phyloP scores from a whole-genome alignment of 2,888 invertebrate genomes.

The Ametastegia equiseti region DNA sequence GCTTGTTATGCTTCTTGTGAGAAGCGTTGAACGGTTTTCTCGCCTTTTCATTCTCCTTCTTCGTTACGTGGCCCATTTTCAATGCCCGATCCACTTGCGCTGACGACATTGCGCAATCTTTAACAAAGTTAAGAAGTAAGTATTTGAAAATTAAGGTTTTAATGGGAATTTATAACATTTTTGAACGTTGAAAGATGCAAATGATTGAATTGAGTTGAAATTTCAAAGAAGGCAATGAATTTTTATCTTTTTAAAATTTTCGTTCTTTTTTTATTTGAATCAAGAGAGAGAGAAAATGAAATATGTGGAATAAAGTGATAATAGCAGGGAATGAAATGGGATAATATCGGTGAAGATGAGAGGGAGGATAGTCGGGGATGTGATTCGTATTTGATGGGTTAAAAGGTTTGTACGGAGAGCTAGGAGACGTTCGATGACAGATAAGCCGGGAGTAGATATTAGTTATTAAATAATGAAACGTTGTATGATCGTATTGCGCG shows the following conservation, averaged over 20 bases:
- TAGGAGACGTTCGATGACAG: not conserved
- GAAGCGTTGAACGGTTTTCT: slow-evolving; percentile 65
- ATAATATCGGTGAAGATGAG: slow-evolving; percentile 20
- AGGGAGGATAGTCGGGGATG: not conserved
- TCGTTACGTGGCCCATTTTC: slow-evolving; percentile 68
- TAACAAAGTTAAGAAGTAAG: not conserved
- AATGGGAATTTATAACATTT: too few relatives aligned
- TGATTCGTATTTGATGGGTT: not conserved
- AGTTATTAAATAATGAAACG: slow-evolving; percentile 32
- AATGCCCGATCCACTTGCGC: slow-evolving; percentile 75
- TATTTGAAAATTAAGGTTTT: too few relatives aligned
- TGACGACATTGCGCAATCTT: slow-evolving; percentile 73
- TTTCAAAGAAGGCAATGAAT: not conserved
- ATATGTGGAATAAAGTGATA: not conserved
- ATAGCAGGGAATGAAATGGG: not conserved
- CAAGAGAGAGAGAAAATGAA: not conserved
- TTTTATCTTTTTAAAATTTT: not conserved
- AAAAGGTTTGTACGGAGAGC: not conserved
- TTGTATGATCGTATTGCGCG: slow-evolving; percentile 51
- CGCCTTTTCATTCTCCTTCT: slow-evolving; percentile 70
- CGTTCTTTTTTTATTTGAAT: not conserved
- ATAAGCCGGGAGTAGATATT: slow-evolving; percentile 11
- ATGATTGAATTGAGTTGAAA: too few relatives aligned
- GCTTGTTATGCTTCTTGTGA: slow-evolving; percentile 73
- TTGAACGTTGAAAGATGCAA: too few relatives aligned